Evolutionary conservation across 2,113 vertebrate genomes (phyloP), one percentile per base, ranked within the genome.

Genomic region (Embiotoca jacksoni): DNA sequence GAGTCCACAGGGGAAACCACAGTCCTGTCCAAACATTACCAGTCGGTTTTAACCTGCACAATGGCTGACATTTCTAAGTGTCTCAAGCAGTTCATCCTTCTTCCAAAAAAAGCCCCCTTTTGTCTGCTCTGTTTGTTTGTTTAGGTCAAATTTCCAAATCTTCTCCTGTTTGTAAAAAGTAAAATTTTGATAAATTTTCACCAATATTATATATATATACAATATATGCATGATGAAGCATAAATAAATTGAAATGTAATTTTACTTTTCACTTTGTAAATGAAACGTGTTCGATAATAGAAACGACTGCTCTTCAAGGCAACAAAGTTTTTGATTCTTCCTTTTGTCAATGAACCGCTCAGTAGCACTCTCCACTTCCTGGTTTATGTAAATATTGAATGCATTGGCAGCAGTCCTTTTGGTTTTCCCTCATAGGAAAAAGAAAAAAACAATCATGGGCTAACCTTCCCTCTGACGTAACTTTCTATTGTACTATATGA

Each of bases 401-500:
- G 15, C 3, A 37, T 0, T 74, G 62, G 58, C 41, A 77, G 3
- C 41, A 37, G 11, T 49, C 49, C 37, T 0, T 5, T 52, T 30
- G 23, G 16, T 36, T 37, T 56, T 14, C 47, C 37, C 16, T 44
- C 11, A 62, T n/a, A 56, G 68, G 13, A 56, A 75, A 76, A 70
- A 31, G 33, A 66, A 11, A 75, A 23, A 57, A 85, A 23, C 7
- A 7, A n/a, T 67, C 10, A 30, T 39, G 35, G 65, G 50, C 58
- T 52, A 58, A 76, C 31, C 5, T 15, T 15, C 16, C 31, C 13
- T 53, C 4, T 75, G 66, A 78, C 8, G 53, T 49, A 66, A 39
- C 8, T 35, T 60, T 75, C 47, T 72, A 65, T 88, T 54, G 73
- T 79, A 23, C 37, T 41, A 49, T 71, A 36, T 78, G 82, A 80